phyloP scores from a whole-genome alignment of 2,888 invertebrate genomes.

The Pristionchus arcanus region DNA sequence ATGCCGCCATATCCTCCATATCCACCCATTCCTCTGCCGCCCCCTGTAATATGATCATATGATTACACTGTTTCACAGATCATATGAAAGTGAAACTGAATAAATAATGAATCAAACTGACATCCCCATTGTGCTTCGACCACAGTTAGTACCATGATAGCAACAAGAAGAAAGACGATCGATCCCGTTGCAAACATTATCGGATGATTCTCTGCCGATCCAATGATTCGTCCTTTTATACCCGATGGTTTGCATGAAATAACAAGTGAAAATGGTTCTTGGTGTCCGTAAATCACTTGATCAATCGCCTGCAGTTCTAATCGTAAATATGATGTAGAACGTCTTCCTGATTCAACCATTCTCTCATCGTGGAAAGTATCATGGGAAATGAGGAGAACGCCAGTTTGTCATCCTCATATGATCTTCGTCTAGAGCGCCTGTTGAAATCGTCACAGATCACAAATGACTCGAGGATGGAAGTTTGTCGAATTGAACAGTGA shows the following conservation, averaged over 20 bases:
- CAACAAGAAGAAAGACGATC: not conserved
- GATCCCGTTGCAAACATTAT: not conserved
- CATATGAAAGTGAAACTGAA: no score
- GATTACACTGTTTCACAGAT: no score
- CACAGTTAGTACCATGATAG: not conserved
- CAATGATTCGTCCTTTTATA: not conserved
- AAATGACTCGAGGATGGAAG: not conserved
- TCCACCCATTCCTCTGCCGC: not conserved
- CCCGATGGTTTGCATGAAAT: not conserved
- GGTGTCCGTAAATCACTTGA: not conserved
- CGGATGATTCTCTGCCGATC: not conserved
- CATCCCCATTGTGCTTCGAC: conserved; percentile 13
- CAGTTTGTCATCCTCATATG: not conserved
- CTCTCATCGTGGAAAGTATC: not conserved
- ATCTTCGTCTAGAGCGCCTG: not conserved
- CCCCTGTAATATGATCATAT: no score
- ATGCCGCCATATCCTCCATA: not conserved
- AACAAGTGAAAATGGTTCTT: conserved; percentile 2
- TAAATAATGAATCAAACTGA: not conserved
- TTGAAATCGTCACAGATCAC: not conserved
- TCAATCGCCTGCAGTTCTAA: not conserved
- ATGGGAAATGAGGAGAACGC: not conserved
- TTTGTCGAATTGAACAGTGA: not conserved
- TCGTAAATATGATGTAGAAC: not conserved
- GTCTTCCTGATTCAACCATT: not conserved